Conservation (phyloP, 2,113 vertebrate species). For the Lanius ludovicianus region DNA sequence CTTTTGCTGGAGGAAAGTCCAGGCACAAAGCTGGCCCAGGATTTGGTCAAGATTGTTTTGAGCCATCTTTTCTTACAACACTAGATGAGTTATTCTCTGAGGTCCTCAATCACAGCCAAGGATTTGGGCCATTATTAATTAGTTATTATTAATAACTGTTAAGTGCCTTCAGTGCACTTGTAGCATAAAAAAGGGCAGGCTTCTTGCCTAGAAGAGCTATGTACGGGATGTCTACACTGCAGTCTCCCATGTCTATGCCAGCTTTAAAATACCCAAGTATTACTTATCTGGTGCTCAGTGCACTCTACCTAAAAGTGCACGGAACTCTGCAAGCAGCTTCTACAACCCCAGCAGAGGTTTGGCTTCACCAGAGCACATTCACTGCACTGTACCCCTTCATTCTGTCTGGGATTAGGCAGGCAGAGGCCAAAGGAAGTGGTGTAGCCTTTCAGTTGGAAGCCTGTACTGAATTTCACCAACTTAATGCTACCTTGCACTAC, state of each 20-base stretch:
- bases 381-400: not conserved
- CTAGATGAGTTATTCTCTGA: not conserved
- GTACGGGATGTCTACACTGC: not conserved
- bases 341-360: not conserved
- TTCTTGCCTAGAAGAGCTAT: not conserved
- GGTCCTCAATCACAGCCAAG: conserved; percentile 8
- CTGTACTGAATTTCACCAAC: not conserved
- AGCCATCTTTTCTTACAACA: conserved; percentile 9
- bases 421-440: not conserved
- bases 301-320: not conserved
- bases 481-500: not conserved
- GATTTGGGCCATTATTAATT: conserved; percentile 28
- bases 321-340: not conserved
- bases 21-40: conserved; percentile 39
- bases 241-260: not conserved
- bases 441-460: not conserved
- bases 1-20: conserved; percentile 6
- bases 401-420: not conserved
- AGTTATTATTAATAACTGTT: conserved; percentile 1
- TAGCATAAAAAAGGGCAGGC: not conserved
- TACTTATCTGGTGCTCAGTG: not conserved
- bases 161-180: not conserved
- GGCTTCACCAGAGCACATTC: not conserved
- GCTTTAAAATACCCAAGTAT: not conserved
- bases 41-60: conserved; percentile 27